These are phyloP conservation scores for Trachops cirrhosus DNA, from an alignment of 2,797 vertebrate species.

Conservation along the genomic window DNA sequence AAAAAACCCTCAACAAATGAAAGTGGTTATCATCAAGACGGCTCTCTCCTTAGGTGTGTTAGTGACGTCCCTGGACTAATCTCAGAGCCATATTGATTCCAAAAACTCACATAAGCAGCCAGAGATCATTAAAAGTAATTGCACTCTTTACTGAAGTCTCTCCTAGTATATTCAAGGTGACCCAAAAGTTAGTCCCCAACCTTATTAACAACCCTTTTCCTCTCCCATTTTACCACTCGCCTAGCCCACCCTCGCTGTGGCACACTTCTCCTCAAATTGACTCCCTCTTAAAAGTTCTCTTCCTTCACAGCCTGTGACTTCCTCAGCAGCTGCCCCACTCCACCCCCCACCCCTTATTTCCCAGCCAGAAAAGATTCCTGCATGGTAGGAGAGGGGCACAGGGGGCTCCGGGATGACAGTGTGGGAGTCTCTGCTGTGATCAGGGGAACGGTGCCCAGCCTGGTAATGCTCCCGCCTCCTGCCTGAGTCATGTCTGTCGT, in stretches of 20 bases:
- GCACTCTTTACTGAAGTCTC: not conserved
- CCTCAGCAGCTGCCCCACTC: not conserved
- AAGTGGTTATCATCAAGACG: not conserved
- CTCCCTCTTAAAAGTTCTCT: fast-evolving
- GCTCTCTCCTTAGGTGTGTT: no score
- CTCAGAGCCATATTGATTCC: not conserved
- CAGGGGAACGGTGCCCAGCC: fast-evolving
- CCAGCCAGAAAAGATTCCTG: not conserved
- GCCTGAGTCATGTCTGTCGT: not conserved
- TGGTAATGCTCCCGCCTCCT: not conserved
- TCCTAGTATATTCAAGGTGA: not conserved
- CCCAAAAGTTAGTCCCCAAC: not conserved
- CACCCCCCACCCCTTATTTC: no score
- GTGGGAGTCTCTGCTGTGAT: not conserved
- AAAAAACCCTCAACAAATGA: not conserved
- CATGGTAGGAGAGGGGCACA: fast-evolving
- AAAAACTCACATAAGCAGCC: not conserved
- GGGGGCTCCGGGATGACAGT: fast-evolving
- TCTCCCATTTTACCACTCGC: not conserved
- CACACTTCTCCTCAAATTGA: no score
- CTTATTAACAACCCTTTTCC: not conserved
- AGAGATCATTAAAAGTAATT: not conserved
- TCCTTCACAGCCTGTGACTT: not conserved
- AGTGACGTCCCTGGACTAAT: not conserved
- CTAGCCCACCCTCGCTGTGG: fast-evolving